Evolutionary conservation across 1,140 invertebrate species (phyloP), one percentile per base, ranked within the genome.

Genomic region (Cyrtorhinus lividipennis): DNA sequence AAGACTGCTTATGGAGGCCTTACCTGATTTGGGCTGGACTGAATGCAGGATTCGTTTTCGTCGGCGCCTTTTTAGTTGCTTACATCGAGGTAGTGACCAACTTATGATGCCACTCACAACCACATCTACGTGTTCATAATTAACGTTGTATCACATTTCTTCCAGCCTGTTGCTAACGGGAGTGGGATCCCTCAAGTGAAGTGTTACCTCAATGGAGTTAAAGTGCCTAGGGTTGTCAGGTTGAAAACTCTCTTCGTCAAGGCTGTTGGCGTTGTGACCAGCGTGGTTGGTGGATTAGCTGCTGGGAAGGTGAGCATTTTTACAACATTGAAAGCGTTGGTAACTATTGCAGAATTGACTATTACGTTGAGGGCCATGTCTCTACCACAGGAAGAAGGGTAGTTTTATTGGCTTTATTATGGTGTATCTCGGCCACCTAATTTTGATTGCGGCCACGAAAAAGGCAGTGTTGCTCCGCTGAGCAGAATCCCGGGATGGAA

Each of bases 141-240:
- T n/a, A n/a, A 8, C 30, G 30, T 38, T 38, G 30, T 38, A 38
- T 38, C 8, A 5, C 10, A 15, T 53, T 53, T 53, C 12, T 56
- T 73, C 45, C 67, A 87, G 80, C 94, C 95, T 20, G 84, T 92
- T 23, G 94, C 96, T 56, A 87, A 87, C 45, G 96, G 96, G 8
- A 97, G 92, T 79, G 96, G 96, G 24, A 98, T 99, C 70, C 95
- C 96, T 1, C 92, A 97, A 75, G 93, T 99, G 0, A 99, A 99
- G 79, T 98, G 94, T 76, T 99, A 97, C 73, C 77, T 99, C n/a
- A 99, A 99, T 76, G 97, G 97, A 10, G 84, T 99, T 0, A 97
- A 98, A 78, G 82, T 97, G 59, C 92, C 92, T 0, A 78, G 91
- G 67, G 86, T 96, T 61, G 91, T 96, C 2, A 78, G 94, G 48